Conservation (phyloP, 2,797 vertebrate genomes). For the Alca torda region DNA sequence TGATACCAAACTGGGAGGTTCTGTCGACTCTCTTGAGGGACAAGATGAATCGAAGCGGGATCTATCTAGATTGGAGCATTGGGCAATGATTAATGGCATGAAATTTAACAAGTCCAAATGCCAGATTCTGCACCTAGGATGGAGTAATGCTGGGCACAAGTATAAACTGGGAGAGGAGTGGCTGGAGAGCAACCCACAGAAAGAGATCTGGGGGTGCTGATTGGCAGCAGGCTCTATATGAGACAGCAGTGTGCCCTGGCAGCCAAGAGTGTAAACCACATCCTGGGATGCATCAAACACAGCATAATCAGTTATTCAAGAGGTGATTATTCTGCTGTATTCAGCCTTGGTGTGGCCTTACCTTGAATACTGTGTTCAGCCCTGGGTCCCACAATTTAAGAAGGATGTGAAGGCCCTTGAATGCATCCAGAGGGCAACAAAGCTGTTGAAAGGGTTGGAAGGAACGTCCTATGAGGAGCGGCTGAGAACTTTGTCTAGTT, state of each 20-base stretch:
- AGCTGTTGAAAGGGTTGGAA: not conserved
- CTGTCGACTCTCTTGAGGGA: not conserved
- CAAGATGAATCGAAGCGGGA: not conserved
- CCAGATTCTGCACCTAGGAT: not conserved
- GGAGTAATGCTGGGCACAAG: not conserved
- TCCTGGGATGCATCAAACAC: not conserved
- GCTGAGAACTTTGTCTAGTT: not conserved
- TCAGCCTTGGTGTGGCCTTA: not conserved
- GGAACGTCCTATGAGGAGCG: not conserved
- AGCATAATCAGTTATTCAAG: not conserved
- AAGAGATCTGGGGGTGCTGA: not conserved
- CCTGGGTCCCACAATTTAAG: not conserved
- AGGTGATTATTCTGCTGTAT: not conserved
- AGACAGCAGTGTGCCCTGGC: not conserved
- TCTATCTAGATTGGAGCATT: not conserved
- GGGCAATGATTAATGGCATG: not conserved
- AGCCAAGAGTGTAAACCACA: not conserved
- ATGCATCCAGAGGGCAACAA: not conserved
- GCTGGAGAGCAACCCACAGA: not conserved
- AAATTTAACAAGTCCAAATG: not conserved
- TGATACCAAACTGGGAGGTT: not conserved
- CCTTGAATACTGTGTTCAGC: not conserved
- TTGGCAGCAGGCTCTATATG: not conserved
- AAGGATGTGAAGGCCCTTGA: not conserved
- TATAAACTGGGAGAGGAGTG: not conserved